Conservation (phyloP, 1,140 invertebrate genomes). For the Geopemphigus sp. region DNA sequence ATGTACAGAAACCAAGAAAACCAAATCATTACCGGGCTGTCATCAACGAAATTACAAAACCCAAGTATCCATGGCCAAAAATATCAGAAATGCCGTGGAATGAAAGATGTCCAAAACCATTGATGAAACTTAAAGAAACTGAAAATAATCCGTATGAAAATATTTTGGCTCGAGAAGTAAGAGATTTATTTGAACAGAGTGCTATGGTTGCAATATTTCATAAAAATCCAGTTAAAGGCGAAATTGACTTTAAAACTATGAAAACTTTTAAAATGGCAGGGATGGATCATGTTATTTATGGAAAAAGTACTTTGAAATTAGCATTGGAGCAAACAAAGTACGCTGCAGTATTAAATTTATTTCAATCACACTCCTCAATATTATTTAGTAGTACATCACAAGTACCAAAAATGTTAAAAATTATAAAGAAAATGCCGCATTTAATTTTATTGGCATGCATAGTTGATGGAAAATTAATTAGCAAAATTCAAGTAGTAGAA, state of each 20-base stretch:
- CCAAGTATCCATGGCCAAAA: conserved; percentile 57
- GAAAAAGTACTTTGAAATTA: conserved; percentile 50
- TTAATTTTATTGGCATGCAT: conserved; percentile 53
- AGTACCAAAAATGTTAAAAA: conserved; percentile 52
- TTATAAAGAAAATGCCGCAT: conserved; percentile 53
- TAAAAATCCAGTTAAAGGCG: conserved; percentile 64
- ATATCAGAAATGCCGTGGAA: not conserved
- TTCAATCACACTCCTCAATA: conserved; percentile 51
- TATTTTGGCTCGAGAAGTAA: conserved; percentile 68
- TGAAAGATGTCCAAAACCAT: conserved; percentile 39
- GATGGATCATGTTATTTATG: conserved; percentile 51
- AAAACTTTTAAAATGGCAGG: conserved; percentile 52
- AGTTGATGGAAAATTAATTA: conserved; percentile 53
- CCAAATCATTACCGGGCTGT: conserved; percentile 66
- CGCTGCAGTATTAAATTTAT: conserved; percentile 51
- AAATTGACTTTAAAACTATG: conserved; percentile 54
- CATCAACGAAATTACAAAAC: conserved; percentile 63
- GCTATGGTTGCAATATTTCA: conserved; percentile 70
- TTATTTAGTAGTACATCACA: conserved; percentile 51
- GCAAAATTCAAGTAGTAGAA: conserved; percentile 51
- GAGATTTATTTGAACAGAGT: conserved; percentile 68
- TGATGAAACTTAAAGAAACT: not conserved
- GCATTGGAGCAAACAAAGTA: conserved; percentile 52
- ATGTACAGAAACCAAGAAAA: conserved; percentile 68
- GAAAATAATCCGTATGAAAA: conserved; percentile 64